Evolutionary conservation across 2,797 vertebrate genomes (phyloP).

Genomic region (Carcharodon carcharias): DNA sequence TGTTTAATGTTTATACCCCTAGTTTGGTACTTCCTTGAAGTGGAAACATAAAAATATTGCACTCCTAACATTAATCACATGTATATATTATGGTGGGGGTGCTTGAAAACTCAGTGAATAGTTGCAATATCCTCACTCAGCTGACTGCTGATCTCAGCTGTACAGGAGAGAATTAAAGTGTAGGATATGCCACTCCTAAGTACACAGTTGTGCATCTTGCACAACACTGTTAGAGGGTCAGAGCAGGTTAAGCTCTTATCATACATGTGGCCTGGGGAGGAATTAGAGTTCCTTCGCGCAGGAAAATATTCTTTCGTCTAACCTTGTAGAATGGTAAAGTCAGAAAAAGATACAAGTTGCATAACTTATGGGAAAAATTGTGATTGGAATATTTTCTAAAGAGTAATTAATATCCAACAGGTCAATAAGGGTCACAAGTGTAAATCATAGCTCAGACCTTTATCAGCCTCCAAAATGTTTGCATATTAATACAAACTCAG

Average conservation of each 20-base stretch:
- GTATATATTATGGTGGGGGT: background rate
- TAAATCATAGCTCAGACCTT: constrained; percentile 1
- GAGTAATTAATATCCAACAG: background rate
- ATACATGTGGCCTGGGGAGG: background rate
- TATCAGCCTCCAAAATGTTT: background rate
- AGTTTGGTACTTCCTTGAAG: background rate
- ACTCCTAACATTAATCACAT: background rate
- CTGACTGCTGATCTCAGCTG: background rate
- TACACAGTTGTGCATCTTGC: background rate
- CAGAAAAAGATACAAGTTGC: background rate
- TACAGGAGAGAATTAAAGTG: background rate
- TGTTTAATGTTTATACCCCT: background rate
- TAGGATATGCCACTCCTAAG: background rate
- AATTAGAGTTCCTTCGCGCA: background rate
- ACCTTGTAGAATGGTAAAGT: background rate
- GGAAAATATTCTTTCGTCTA: background rate
- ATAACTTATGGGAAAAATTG: background rate
- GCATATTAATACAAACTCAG: background rate
- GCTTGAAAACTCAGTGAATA: background rate
- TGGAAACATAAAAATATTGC: background rate
- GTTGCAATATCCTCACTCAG: background rate
- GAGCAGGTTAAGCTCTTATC: background rate
- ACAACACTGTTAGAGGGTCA: background rate
- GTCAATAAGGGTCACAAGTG: background rate
- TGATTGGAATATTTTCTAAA: background rate